Evolutionary conservation across 2,113 vertebrate genomes (phyloP).

Genomic region (Anguilla japonica): DNA sequence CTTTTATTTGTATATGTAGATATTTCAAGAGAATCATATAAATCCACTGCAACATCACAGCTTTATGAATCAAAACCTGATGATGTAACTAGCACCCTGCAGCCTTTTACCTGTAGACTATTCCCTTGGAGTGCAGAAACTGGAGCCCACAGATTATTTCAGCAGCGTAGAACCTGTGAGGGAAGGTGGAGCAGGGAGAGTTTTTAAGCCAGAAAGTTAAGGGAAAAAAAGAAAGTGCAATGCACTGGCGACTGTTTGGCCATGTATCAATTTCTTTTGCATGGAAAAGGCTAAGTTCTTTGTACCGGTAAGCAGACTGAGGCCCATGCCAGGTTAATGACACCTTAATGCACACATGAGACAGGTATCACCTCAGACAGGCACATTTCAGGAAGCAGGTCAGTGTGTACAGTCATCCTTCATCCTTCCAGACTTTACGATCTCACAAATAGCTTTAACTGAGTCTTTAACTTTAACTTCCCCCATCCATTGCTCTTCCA

Average conservation of each 20-base stretch:
- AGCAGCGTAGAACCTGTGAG: conserved; percentile 86
- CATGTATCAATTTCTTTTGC: neutral
- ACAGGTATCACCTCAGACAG: neutral
- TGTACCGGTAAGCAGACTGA: no score
- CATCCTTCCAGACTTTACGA: neutral
- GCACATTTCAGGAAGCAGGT: neutral
- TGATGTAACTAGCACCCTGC: neutral
- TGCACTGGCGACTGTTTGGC: no score
- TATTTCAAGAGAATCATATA: no score
- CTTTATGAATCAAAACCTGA: neutral
- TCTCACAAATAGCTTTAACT: neutral
- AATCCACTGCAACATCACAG: no score
- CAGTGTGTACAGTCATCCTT: no score
- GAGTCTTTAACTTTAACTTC: neutral
- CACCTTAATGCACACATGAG: neutral
- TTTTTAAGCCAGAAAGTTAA: neutral
- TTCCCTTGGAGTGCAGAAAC: conserved; percentile 91
- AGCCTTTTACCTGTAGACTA: conserved; percentile 86
- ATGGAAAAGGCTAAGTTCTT: neutral
- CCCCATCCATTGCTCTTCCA: neutral
- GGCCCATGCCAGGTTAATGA: neutral
- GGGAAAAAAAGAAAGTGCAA: neutral
- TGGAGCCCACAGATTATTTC: conserved; percentile 92
- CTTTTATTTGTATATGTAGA: no score
- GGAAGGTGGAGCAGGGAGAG: conserved; percentile 25